Evolutionary conservation across 1,140 invertebrate species (phyloP).

Genomic region (Brachystomella parvula): DNA sequence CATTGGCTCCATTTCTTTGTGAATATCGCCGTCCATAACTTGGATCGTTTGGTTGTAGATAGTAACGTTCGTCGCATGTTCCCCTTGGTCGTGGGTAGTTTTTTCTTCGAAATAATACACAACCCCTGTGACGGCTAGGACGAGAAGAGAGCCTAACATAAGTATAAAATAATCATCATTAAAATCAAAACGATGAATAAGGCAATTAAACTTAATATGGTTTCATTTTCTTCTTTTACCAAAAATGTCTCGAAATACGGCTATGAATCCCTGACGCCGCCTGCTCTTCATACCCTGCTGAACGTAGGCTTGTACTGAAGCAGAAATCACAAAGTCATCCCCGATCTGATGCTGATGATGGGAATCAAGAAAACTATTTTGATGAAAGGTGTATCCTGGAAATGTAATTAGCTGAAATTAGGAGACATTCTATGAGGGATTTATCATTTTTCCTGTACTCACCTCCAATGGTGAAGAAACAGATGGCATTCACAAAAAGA

Average conservation of each 20-base stretch:
- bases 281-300: slow-evolving; percentile 41
- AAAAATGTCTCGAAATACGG: slow-evolving; percentile 48
- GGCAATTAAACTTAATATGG: too few relatives aligned
- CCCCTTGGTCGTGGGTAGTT: background rate
- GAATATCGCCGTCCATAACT: too few relatives aligned
- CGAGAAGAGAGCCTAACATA: slow-evolving; percentile 54
- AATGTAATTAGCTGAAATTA: slow-evolving; percentile 9
- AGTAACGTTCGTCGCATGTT: background rate
- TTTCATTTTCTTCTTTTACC: too few relatives aligned
- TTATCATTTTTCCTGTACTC: slow-evolving; percentile 12
- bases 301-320: slow-evolving; percentile 29
- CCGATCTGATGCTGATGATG: slow-evolving; percentile 39
- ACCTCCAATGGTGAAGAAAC: slow-evolving; percentile 66
- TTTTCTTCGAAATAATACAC: slow-evolving; percentile 48
- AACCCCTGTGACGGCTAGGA: slow-evolving; percentile 57
- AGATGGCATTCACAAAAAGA: slow-evolving; percentile 59
- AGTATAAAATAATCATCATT: too few relatives aligned
- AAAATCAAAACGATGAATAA: too few relatives aligned
- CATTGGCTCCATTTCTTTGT: too few relatives aligned
- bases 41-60: too few relatives aligned
- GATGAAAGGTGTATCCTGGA: slow-evolving; percentile 61
- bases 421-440: background rate
- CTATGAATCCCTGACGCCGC: slow-evolving; percentile 44
- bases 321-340: slow-evolving; percentile 38
- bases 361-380: slow-evolving; percentile 55